A percentile compares a stretch with the other conserved stretches of the same genome.
phyloP scores from a whole-genome alignment of 37 sponge, comb jelly and placozoan species.

The Oopsacas minuta region DNA sequence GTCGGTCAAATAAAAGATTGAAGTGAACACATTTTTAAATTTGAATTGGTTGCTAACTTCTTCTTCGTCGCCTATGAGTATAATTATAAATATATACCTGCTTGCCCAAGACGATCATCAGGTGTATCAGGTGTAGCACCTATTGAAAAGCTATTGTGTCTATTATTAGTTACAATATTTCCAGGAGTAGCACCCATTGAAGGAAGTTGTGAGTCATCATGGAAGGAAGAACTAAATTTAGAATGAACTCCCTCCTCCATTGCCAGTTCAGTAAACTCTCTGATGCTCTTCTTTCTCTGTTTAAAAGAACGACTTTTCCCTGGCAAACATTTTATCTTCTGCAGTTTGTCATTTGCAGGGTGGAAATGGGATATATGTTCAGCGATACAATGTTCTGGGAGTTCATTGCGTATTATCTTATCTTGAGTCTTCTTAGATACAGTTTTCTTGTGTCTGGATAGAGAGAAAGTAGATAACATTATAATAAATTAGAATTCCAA shows the following conservation, averaged over 20 bases:
- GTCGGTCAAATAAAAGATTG: background rate
- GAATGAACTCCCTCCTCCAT: background rate
- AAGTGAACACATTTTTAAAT: background rate
- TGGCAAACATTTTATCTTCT: background rate
- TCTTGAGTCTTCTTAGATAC: conserved; percentile 8
- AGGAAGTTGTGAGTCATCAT: too few species aligned
- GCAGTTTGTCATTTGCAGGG: background rate
- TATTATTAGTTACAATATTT: too few species aligned
- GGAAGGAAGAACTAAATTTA: too few species aligned
- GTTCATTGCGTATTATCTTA: background rate
- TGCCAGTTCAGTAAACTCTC: background rate
- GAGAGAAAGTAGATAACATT: too few species aligned
- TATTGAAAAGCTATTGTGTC: too few species aligned
- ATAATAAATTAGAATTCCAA: too few species aligned
- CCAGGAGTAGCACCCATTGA: background rate
- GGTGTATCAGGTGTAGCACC: background rate
- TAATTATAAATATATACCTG: background rate
- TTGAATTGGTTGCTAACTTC: too few species aligned
- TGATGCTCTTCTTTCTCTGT: background rate
- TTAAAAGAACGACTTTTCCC: background rate
- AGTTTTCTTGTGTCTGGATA: conserved; percentile 8
- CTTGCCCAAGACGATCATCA: background rate
- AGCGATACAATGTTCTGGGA: background rate
- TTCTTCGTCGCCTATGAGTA: background rate
- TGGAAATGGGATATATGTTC: conserved; percentile 1